phyloP scores from a whole-genome alignment of 2,888 invertebrate species.

The Drosophila sordidula region DNA sequence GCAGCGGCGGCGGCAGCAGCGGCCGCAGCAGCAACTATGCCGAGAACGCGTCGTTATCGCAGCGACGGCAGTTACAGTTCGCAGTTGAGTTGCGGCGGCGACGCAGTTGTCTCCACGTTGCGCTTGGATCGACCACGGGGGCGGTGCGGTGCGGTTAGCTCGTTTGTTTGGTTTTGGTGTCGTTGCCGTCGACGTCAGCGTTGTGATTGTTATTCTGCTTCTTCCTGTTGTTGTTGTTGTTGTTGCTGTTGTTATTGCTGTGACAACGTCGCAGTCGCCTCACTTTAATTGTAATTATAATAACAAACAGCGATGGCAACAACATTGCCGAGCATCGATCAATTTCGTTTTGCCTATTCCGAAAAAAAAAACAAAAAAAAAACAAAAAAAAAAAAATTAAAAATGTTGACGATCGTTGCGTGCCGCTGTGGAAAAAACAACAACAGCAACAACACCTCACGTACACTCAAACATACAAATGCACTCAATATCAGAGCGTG shows the following conservation, averaged over 20 bases:
- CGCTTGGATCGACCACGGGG: constrained; percentile 30
- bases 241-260: constrained; percentile 30
- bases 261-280: constrained; percentile 42
- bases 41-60: constrained; percentile 27
- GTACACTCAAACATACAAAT: constrained; percentile 30
- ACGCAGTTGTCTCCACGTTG: constrained; percentile 41
- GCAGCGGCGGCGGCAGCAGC: constrained; percentile 9
- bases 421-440: constrained; percentile 25
- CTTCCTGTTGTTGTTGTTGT: constrained; percentile 8
- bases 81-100: constrained; percentile 55
- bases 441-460: constrained; percentile 8
- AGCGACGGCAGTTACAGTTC: constrained; percentile 46
- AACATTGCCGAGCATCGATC: constrained; percentile 33
- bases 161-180: constrained; percentile 17
- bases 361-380: constrained; percentile 4
- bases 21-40: constrained; percentile 5
- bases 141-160: constrained; percentile 9
- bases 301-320: constrained; percentile 27
- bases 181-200: constrained; percentile 39
- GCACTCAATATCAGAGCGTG: constrained; percentile 57
- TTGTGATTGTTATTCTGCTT: constrained; percentile 16
- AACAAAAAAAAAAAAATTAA: not conserved
- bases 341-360: constrained; percentile 38
- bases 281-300: constrained; percentile 61
- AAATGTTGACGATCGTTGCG: constrained; percentile 49